Conservation (phyloP, 1,140 invertebrate genomes). For the Diprion similis region DNA sequence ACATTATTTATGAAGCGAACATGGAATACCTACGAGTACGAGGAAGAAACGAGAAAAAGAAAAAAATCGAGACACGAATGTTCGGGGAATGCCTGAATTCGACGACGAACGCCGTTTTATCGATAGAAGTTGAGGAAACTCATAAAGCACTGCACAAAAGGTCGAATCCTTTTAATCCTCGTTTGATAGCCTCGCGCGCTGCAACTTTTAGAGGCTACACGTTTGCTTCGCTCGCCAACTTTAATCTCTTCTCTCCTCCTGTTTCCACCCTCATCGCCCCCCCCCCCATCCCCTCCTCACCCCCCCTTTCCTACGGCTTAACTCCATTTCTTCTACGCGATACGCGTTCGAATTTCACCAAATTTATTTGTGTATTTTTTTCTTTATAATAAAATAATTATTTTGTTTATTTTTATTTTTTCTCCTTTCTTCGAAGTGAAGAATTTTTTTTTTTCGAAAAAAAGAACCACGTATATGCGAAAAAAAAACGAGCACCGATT, state of each 20-base stretch:
- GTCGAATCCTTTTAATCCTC: neutral
- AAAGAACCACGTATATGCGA: no score
- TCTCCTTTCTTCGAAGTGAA: no score
- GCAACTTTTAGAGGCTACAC: neutral
- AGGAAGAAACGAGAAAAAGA: neutral
- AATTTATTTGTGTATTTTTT: neutral
- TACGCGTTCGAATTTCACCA: no score
- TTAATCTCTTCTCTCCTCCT: neutral
- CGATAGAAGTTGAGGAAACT: neutral
- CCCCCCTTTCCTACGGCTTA: neutral
- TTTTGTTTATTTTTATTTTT: neutral
- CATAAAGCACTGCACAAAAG: conserved; percentile 1
- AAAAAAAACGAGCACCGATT: no score
- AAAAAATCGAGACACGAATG: neutral
- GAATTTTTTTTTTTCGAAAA: no score
- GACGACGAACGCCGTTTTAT: no score
- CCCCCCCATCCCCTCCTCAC: neutral
- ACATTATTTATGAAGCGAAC: neutral
- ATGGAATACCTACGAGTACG: neutral
- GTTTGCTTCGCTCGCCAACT: neutral
- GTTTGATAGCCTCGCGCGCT: neutral
- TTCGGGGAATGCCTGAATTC: no score
- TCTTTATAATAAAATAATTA: no score
- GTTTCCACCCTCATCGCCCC: neutral
- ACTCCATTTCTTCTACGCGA: no score